A percentile compares a stretch with the other conserved stretches of the same genome.
phyloP scores from a whole-genome alignment of 2,797 vertebrate genomes.

The Falco berigora region DNA sequence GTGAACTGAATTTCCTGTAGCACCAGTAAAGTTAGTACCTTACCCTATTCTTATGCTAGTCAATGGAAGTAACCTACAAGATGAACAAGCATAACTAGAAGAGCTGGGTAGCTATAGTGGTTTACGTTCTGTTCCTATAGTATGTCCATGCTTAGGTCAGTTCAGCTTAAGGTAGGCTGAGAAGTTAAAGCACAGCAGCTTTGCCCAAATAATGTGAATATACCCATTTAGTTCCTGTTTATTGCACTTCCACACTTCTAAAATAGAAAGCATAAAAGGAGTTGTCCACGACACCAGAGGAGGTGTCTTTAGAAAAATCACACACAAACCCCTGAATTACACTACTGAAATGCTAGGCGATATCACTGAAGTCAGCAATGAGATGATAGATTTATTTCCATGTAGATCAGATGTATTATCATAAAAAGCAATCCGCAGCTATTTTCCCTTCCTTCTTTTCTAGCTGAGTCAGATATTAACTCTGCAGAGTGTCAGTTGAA shows the following conservation, averaged over 20 bases:
- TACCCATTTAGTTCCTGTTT: not conserved
- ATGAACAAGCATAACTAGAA: not conserved
- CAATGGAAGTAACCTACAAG: not conserved
- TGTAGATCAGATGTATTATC: not conserved
- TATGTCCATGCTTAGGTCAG: not conserved
- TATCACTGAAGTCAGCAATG: not conserved
- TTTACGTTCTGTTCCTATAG: not conserved
- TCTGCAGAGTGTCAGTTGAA: not conserved
- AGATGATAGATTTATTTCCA: not conserved
- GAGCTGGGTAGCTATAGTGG: not conserved
- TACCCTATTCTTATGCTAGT: not conserved
- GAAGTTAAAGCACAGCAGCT: not conserved
- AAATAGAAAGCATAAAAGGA: not conserved
- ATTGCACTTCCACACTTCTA: not conserved
- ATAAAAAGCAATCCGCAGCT: not conserved
- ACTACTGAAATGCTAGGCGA: not conserved
- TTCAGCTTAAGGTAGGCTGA: not conserved
- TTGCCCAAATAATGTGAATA: not conserved
- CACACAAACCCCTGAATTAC: not conserved
- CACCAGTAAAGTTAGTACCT: not conserved
- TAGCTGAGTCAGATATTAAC: not conserved
- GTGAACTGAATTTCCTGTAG: not conserved
- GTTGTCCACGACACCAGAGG: not conserved
- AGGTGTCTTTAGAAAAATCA: not conserved
- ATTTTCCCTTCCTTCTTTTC: not conserved